Evolutionary conservation across 2,113 vertebrate genomes (phyloP).

Genomic region (Ptilonorhynchus violaceus): DNA sequence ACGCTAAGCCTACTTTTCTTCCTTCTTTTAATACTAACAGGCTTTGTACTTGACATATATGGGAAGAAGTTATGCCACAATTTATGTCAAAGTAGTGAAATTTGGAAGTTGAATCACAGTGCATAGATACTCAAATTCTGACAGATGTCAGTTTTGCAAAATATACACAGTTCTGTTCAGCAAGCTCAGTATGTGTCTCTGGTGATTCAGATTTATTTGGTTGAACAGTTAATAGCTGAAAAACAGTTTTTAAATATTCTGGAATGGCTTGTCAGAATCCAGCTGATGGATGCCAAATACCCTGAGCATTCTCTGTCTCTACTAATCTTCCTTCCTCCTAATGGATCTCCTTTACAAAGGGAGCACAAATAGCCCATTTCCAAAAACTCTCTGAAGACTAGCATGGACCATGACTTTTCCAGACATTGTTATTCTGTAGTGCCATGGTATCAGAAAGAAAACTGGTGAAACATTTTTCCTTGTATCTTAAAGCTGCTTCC

Average conservation of each 20-base stretch:
- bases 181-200: neutral
- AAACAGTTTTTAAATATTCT: neutral
- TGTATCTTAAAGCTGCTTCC: neutral
- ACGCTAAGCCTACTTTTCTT: neutral
- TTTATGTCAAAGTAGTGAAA: neutral
- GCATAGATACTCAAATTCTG: neutral
- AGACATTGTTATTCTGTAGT: neutral
- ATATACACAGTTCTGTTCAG: neutral
- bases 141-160: slow-evolving; percentile 8
- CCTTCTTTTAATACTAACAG: neutral
- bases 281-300: neutral
- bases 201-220: neutral
- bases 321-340: neutral
- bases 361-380: neutral
- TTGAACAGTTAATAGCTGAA: neutral
- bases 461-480: neutral
- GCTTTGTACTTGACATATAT: neutral
- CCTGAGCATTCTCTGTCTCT: neutral
- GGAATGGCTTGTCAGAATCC: neutral
- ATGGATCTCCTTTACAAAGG: neutral
- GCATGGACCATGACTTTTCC: neutral
- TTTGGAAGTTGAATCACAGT: neutral
- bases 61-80: neutral
- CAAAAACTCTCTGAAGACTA: neutral
- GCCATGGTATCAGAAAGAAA: neutral